Percentiles rank a stretch among this genome's conserved stretches.
Evolutionary conservation across 2,888 invertebrate genomes (phyloP).

Genomic region (Sialis fuliginosa): DNA sequence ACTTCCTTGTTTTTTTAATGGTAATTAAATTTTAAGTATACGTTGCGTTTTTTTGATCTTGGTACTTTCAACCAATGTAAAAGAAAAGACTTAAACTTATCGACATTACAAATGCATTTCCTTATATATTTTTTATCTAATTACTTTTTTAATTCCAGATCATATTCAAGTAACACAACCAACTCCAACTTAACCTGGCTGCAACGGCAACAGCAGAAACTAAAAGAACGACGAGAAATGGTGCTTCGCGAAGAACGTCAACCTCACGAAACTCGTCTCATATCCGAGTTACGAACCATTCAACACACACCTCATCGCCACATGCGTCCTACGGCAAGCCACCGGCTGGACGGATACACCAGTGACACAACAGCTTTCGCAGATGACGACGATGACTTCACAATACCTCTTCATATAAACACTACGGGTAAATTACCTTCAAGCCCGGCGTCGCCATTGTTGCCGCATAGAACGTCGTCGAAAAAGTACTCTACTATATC

Average conservation of each 20-base stretch:
- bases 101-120: too few species aligned
- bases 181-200: conserved; percentile 48
- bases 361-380: conserved; percentile 65
- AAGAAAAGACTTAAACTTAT: too few species aligned
- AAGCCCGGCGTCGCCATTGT: conserved; percentile 30
- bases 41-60: too few species aligned
- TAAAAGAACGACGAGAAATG: conserved; percentile 57
- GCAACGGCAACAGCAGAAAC: conserved; percentile 65
- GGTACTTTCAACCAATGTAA: too few species aligned
- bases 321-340: conserved; percentile 25
- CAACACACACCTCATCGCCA: conserved; percentile 11
- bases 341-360: conserved; percentile 54
- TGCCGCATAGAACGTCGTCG: conserved; percentile 29
- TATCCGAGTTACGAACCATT: conserved; percentile 32
- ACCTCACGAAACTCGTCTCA: conserved; percentile 45
- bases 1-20: too few species aligned
- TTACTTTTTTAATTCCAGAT: conserved; percentile 15
- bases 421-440: conserved; percentile 19
- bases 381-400: conserved; percentile 55
- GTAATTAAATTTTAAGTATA: too few species aligned
- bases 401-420: conserved; percentile 51
- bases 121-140: too few species aligned
- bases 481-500: conserved; percentile 25
- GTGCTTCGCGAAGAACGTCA: conserved; percentile 53
- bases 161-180: conserved; percentile 22